phyloP scores from a whole-genome alignment of 2,888 invertebrate species.

The Magallana nippona region DNA sequence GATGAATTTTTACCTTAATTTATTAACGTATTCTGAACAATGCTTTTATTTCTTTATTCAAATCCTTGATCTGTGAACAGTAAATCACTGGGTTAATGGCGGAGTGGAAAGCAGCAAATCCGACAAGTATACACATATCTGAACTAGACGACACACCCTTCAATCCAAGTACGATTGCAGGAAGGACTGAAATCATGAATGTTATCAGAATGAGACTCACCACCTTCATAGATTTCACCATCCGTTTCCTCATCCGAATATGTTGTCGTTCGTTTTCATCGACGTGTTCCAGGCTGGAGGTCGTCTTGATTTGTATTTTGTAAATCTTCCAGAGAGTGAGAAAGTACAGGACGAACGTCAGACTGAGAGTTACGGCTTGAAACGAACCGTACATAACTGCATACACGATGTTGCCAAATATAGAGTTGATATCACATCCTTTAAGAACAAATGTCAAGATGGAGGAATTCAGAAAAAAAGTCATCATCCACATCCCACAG shows the following conservation, averaged over 20 bases:
- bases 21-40: neutral
- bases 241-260: neutral
- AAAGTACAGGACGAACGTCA: neutral
- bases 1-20: too few species aligned
- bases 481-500: neutral
- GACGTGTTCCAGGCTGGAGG: neutral
- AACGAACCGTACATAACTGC: neutral
- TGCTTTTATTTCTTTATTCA: neutral
- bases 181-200: neutral
- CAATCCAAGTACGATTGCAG: neutral
- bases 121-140: neutral
- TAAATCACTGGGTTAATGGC: neutral
- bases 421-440: neutral
- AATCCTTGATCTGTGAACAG: neutral
- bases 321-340: too few species aligned
- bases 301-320: neutral
- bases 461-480: neutral
- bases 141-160: neutral
- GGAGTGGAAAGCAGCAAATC: neutral
- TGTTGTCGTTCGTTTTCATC: neutral
- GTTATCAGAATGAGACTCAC: neutral
- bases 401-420: neutral
- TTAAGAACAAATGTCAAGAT: neutral
- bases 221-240: neutral
- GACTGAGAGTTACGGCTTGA: neutral